A percentile compares a stretch with the other conserved stretches of the same genome.
Evolutionary conservation across 2,113 vertebrate genomes (phyloP).

Genomic region (Phocoena phocoena): DNA sequence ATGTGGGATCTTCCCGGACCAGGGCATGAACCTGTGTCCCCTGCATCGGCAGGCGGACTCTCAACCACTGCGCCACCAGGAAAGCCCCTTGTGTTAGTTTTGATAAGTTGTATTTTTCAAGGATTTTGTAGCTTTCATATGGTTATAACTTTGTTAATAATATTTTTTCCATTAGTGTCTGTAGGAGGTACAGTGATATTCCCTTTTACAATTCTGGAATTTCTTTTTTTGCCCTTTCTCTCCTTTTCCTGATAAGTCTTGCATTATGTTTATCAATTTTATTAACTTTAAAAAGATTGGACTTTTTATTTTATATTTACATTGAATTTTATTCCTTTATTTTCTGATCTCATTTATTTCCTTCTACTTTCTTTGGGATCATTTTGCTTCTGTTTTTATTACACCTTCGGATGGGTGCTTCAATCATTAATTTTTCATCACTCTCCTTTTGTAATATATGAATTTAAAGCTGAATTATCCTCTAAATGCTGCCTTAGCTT

Average conservation of each 20-base stretch:
- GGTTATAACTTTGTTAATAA: not conserved
- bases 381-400: not conserved
- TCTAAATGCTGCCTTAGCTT: not conserved
- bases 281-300: not conserved
- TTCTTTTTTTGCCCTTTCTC: not conserved
- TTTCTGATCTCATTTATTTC: not conserved
- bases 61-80: too few relatives aligned
- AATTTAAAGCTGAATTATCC: not conserved
- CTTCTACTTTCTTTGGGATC: not conserved
- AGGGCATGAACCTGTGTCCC: too few relatives aligned
- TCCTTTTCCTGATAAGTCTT: not conserved
- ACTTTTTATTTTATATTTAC: not conserved
- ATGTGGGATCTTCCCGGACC: too few relatives aligned
- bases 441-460: not conserved
- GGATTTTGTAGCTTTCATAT: not conserved
- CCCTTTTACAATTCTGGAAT: not conserved
- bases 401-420: not conserved
- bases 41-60: too few relatives aligned
- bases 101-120: conserved; percentile 3
- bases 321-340: not conserved
- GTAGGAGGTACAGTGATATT: not conserved
- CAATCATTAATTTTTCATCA: not conserved
- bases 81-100: not conserved
- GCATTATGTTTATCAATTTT: not conserved
- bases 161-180: not conserved